Evolutionary conservation across 2,113 vertebrate species (phyloP), one percentile per base, ranked within the genome.

Genomic region (Dermatemys mawii): DNA sequence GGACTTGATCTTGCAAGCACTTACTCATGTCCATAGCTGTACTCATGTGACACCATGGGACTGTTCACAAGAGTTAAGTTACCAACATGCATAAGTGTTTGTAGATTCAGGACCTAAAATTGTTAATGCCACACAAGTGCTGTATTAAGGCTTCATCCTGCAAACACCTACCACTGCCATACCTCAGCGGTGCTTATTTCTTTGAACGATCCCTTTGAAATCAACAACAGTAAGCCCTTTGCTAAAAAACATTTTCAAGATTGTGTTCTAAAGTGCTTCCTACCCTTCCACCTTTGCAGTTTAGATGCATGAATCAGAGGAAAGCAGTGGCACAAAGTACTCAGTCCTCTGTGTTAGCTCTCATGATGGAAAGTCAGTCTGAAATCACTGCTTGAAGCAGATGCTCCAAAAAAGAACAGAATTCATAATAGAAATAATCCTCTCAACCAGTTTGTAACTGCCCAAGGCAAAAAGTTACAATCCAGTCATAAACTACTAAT

Each of bases 31-130:
- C 86, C 11, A 0, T 93, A 95, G 96, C 83, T 35, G 3, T 90
- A 92, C 91, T 93, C 91, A 82, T 53, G 88, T 89, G 91, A 93
- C 63, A 78, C 41, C 78, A 57, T 35, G 79, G 54, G 67, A 35
- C 75, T 67, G 63, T 48, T 97, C 90, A 93, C 82, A 88, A 89
- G 95, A 94, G 88, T 95, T 93, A 94, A 93, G 87, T 96, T 93
- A 94, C 83, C 89, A 87, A 97, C 94, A 97, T 0, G 0, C 1
- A 0, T 94, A 96, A 93, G 63, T 53, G 73, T 67, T 96, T 93
- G 83, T 89, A 96, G 91, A 88, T 97, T 96, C 93, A 90, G 88
- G 84, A 94, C 88, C 88, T 84, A 41, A 90, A 93, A 91, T 78
- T 94, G 90, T 80, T 96, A 96, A 96, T 84, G 54, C 91, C 51